Base-by-base conservation (phyloP, 2,113 vertebrate species). In the Salvelinus sp. region DNA sequence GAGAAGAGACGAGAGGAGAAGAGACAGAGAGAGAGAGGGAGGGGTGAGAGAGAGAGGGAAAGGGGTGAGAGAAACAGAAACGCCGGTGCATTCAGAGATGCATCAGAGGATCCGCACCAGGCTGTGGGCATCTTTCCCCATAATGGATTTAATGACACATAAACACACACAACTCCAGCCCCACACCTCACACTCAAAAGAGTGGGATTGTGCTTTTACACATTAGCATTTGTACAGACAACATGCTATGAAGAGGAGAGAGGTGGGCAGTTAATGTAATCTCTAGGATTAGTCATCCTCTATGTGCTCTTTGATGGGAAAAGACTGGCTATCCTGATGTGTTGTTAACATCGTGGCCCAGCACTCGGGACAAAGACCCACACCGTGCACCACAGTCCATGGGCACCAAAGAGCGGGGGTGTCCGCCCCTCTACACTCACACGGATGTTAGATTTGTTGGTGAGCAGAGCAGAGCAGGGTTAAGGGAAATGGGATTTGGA, bases 221-320 rank as follows among this genome's bases (percentile, higher is more conserved):
- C 58, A 62, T 62, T 22, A 22, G 58, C 58, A 62, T n/a, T 62
- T 62, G 58, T n/a, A 62, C 20, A 62, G 58, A n/a, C 58, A 62
- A 62, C 58, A 62, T 62, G 18, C 38, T 44, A 44, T 44, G 38
- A 44, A 44, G 38, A 44, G 38, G 9, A 44, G 38, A 62, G 58
- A 62, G 58, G 58, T 2, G 18, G 16, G 58, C 58, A 62, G 58
- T 10, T 62, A 62, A 62, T 22, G 58, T 22, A 62, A 62, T 62
- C 58, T 62, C 58, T 7, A 22, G 58, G 58, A 62, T 62, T 62
- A 62, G 23, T 66, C 64, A 66, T 66, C 23, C 64, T 66, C n/a
- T 62, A 22, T 62, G 20, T 22, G 58, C n/a, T 62, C n/a, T 62
- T 62, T 62, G 58, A 62, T 44, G 38, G 38, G 9, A 44, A 44